Conservation (phyloP, 2,113 vertebrate species). For the Thymallus thymallus region DNA sequence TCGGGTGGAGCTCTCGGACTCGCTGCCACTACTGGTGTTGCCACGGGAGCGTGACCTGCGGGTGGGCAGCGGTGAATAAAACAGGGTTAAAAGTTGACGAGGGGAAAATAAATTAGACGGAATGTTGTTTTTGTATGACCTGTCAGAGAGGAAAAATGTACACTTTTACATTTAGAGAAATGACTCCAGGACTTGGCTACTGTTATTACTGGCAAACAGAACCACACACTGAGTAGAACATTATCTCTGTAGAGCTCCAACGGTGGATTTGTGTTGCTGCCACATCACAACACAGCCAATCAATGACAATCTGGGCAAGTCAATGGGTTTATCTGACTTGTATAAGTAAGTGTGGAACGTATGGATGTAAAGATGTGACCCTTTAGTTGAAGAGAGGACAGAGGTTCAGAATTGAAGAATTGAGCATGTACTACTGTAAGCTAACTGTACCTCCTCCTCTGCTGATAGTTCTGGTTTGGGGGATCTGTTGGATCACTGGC, state of each 20-base stretch:
- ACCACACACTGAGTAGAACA: no score
- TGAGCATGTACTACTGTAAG: not conserved
- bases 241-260: no score
- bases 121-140: not conserved
- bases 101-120: not conserved
- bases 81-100: slow-evolving; percentile 30
- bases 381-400: not conserved
- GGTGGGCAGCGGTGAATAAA: slow-evolving; percentile 71
- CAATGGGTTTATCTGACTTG: no score
- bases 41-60: slow-evolving; percentile 20
- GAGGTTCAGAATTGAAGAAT: not conserved
- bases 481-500: slow-evolving; percentile 73
- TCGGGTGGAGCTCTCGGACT: slow-evolving; percentile 80
- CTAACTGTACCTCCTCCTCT: slow-evolving; percentile 76
- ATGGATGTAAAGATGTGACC: not conserved
- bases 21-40: slow-evolving; percentile 88
- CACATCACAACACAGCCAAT: no score
- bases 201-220: no score
- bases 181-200: no score
- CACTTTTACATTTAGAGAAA: no score
- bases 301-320: no score
- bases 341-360: no score
- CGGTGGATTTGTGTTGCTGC: no score
- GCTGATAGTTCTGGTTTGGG: slow-evolving; percentile 76
- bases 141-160: not conserved